Conservation (phyloP, 2,797 vertebrate genomes). For the Paguma larvata region DNA sequence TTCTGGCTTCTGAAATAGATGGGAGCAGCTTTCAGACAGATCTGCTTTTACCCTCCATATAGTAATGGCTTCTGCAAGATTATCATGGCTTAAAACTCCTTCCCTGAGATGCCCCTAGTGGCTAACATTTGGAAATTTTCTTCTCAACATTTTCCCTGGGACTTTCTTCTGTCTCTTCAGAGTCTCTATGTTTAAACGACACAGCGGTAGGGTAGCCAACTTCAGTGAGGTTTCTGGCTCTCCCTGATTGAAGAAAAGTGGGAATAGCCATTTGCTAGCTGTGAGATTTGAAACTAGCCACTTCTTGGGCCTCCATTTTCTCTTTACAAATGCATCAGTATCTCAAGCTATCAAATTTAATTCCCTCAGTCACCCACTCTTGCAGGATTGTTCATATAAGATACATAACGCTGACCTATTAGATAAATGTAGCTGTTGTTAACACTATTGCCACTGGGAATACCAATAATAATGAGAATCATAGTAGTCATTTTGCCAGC, state of each 20-base stretch:
- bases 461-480: background rate
- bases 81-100: background rate
- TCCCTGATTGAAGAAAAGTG: background rate
- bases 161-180: background rate
- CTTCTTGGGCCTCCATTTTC: background rate
- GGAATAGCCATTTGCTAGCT: background rate
- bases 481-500: background rate
- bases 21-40: background rate
- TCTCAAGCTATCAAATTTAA: background rate
- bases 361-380: background rate
- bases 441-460: background rate
- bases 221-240: background rate
- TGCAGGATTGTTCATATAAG: background rate
- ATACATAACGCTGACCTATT: background rate
- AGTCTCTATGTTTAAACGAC: conserved; percentile 39
- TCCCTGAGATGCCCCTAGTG: too few relatives aligned
- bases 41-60: background rate
- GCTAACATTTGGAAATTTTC: background rate
- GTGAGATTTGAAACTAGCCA: background rate
- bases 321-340: background rate
- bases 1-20: background rate
- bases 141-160: background rate
- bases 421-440: background rate
- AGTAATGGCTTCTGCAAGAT: background rate
- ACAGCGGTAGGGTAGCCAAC: background rate